A percentile compares a stretch with the other conserved stretches of the same genome.
Conservation (phyloP, 2,888 invertebrate species). For the Mycalesis mineus region DNA sequence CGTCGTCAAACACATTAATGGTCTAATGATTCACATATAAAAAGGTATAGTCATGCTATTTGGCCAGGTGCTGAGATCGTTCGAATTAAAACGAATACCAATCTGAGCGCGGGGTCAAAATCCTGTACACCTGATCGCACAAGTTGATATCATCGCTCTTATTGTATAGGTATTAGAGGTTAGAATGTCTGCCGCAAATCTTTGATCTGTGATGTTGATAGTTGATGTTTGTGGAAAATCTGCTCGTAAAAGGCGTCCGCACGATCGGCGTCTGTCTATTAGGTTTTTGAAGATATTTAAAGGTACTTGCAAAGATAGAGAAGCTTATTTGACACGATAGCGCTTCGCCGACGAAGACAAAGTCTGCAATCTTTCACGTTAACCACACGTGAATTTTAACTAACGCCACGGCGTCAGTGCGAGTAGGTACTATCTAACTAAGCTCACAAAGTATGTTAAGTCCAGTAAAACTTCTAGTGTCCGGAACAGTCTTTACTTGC, state of each 20-base stretch:
- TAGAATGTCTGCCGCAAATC: background rate
- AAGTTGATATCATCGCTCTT: constrained; percentile 8
- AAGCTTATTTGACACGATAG: no score
- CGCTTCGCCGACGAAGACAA: no score
- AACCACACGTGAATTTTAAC: no score
- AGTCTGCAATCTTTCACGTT: no score
- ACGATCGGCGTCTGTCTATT: constrained; percentile 41
- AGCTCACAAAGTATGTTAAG: no score
- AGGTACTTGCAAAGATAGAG: background rate
- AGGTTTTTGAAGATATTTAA: constrained; percentile 32
- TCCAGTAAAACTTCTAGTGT: no score
- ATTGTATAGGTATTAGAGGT: constrained; percentile 2
- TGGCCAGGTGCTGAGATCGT: constrained; percentile 26
- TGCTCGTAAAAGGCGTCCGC: constrained; percentile 41
- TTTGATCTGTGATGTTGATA: constrained; percentile 12
- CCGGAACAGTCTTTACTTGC: no score
- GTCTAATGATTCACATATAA: constrained; percentile 25
- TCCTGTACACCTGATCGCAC: constrained; percentile 18
- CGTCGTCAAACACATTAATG: constrained; percentile 26
- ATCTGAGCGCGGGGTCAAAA: constrained; percentile 26
- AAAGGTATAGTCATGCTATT: constrained; percentile 25
- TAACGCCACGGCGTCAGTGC: no score
- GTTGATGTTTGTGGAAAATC: constrained; percentile 29
- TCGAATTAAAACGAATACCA: constrained; percentile 27
- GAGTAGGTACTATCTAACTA: no score